These are phyloP conservation scores for Temnothorax longispinosus DNA, from an alignment of 1,140 invertebrate genomes.

Conservation along the genomic window DNA sequence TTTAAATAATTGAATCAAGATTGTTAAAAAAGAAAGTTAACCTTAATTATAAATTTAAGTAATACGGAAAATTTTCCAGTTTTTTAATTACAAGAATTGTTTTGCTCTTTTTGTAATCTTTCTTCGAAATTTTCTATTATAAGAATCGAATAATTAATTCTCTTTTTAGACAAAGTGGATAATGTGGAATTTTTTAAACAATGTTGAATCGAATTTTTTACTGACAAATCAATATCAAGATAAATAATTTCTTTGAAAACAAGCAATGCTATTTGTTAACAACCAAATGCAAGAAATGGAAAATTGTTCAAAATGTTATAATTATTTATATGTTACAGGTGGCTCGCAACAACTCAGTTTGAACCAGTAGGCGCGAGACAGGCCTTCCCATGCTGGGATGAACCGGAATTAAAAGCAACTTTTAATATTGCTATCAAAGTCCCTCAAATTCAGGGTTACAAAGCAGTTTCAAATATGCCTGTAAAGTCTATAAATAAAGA, in stretches of 20 bases:
- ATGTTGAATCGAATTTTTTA: background rate
- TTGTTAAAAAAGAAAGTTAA: background rate
- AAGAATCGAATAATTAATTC: background rate
- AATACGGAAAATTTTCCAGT: background rate
- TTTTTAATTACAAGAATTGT: background rate
- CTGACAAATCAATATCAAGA: background rate
- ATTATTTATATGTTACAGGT: slow-evolving; percentile 65
- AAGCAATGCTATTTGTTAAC: background rate
- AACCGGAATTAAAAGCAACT: slow-evolving; percentile 88
- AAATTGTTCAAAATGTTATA: background rate
- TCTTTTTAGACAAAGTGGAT: background rate
- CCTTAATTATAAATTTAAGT: background rate
- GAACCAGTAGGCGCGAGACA: slow-evolving; percentile 89
- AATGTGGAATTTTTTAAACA: background rate
- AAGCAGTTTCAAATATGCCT: slow-evolving; percentile 85
- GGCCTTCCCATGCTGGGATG: slow-evolving; percentile 92
- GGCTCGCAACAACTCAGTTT: slow-evolving; percentile 89
- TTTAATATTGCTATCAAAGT: slow-evolving; percentile 86
- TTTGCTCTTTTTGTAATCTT: background rate
- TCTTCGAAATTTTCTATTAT: background rate
- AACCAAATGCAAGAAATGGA: background rate
- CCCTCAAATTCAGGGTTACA: slow-evolving; percentile 73
- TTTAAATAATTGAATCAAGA: background rate
- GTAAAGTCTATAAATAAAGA: rapidly evolving
- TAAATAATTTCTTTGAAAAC: background rate